Evolutionary conservation across 2,797 vertebrate species (phyloP).

Genomic region (Myiothlypis chrysogaster): DNA sequence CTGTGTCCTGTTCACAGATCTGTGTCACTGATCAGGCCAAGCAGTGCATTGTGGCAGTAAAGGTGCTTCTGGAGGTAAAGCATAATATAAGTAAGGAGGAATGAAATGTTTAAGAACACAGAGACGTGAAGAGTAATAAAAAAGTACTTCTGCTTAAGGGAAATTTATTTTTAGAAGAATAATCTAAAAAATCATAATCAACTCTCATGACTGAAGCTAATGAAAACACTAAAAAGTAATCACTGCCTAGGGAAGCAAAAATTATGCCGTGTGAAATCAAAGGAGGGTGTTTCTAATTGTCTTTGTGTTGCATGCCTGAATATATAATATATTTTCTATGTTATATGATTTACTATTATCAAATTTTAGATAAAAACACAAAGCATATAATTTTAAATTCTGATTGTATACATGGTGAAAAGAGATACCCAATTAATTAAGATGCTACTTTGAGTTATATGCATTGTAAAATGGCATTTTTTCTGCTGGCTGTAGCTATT

Average conservation of each 20-base stretch:
- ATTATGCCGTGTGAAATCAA: background rate
- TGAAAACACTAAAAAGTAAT: background rate
- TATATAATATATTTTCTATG: background rate
- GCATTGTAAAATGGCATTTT: background rate
- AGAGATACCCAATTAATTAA: background rate
- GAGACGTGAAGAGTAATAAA: background rate
- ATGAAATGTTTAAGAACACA: background rate
- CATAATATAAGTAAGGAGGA: background rate
- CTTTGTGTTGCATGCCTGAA: background rate
- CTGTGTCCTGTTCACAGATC: background rate
- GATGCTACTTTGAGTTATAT: background rate
- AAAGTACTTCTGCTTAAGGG: background rate
- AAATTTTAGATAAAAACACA: background rate
- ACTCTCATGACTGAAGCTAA: background rate
- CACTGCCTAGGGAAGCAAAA: background rate
- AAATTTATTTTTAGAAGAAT: background rate
- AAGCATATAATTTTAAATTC: background rate
- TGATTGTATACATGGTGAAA: background rate
- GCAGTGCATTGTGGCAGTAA: background rate
- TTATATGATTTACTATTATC: background rate
- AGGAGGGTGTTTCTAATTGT: background rate
- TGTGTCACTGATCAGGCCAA: background rate
- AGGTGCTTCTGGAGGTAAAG: background rate
- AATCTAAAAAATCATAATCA: background rate
- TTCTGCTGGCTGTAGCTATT: background rate